Evolutionary conservation across 2,797 vertebrate species (phyloP), one percentile per base, ranked within the genome.

Genomic region (Myotis planiceps): DNA sequence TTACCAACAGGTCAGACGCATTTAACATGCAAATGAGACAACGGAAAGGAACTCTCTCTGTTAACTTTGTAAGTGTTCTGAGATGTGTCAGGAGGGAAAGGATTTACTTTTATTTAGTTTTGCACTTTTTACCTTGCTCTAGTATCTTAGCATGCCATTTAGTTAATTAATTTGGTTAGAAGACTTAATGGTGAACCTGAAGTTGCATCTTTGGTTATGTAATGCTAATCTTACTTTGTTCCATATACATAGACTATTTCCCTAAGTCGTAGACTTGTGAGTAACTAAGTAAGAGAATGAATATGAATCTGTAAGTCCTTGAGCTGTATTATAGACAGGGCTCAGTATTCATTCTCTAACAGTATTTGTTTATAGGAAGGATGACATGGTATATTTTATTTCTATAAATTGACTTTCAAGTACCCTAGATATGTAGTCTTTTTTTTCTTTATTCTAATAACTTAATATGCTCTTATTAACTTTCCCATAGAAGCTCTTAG

Each of bases 11-110:
- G 97, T 99, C 99, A 68, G 99, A 99, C 74, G 99, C 99, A 0
- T 99, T 99, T 78, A 99, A 99, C 88, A 99, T 99, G 98, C 99
- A 99, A 98, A 99, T 99, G 99, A 99, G 99, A 96, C 99, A 99
- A 37, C 99, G 99, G 93, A 99, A 99, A 97, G 99, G 99, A 98
- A 99, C 99, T 9, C 98, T 99, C 75, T 99, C 99, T 96, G 99
- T 99, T 96, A 99, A 99, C 98, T 99, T 99, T n/a, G 99, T 99
- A 98, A 99, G 99, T 99, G 87, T 82, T 95, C 39, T 90, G 72
- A 83, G 81, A 47, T 95, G 82, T 96, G 68, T 81, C 79, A 94
- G 74, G 92, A 90, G 93, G 94, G 94, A 96, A 94, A 96, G 69
- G 81, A 88, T 92, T 93, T 88, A 47, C 95, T 97, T 95, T 79